Percentiles rank a stretch among this genome's conserved stretches.
Evolutionary conservation across 2,888 invertebrate species (phyloP).

Genomic region (Hofmannophila pseudospretella): DNA sequence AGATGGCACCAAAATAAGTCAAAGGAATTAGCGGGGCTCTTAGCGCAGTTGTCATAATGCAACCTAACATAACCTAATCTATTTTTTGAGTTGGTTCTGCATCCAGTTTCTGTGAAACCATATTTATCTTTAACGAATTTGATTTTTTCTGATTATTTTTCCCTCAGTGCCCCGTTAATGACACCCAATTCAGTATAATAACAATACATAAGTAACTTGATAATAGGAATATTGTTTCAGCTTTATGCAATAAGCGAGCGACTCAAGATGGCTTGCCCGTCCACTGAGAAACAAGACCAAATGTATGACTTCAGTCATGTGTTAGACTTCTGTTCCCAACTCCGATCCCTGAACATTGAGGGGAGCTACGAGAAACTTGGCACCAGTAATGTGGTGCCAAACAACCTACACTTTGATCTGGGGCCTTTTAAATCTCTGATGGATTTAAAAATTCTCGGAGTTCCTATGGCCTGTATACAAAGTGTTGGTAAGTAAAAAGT

Average conservation of each 20-base stretch:
- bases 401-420: conserved; percentile 87
- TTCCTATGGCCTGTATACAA: conserved; percentile 83
- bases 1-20: too few relatives aligned
- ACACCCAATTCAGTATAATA: too few relatives aligned
- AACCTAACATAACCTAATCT: too few relatives aligned
- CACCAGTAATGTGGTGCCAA: conserved; percentile 90
- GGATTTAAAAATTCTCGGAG: conserved; percentile 82
- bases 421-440: conserved; percentile 89
- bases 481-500: conserved; percentile 74
- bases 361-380: conserved; percentile 84
- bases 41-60: too few relatives aligned
- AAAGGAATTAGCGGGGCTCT: too few relatives aligned
- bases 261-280: conserved; percentile 90
- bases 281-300: conserved; percentile 85
- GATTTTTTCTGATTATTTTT: too few relatives aligned
- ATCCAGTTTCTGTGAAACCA: too few relatives aligned
- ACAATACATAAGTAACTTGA: too few relatives aligned
- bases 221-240: conserved; percentile 67
- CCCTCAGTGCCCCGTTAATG: too few relatives aligned
- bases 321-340: conserved; percentile 90
- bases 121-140: too few relatives aligned
- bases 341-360: conserved; percentile 82
- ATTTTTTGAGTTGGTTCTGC: too few relatives aligned
- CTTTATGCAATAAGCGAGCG: conserved; percentile 93
- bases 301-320: conserved; percentile 94